Evolutionary conservation across 2,113 vertebrate genomes (phyloP), one percentile per base, ranked within the genome.

Genomic region (Ictidomys tridecemlineatus): DNA sequence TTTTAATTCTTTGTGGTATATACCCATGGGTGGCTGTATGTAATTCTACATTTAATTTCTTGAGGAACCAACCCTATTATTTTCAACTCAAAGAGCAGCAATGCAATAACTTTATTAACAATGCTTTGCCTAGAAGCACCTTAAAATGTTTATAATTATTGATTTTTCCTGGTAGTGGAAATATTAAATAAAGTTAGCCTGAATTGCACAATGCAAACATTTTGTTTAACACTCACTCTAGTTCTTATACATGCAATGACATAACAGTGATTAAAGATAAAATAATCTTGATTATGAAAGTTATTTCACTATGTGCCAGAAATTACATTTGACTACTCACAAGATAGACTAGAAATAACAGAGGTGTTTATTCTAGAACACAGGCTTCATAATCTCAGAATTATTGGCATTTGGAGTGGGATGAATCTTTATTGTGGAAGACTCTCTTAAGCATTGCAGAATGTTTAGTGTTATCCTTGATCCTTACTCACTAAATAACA

Each of bases 111-210:
- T 61, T 93, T 92, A 22, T 67, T 94, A 96, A 93, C 51, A 83
- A 88, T 90, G 51, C 22, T 51, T 94, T 93, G n/a, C 53, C 32
- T 85, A 28, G 45, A 1, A 87, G 17, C 12, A 76, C 70, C 42
- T 82, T 92, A 79, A 84, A 92, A 18, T 92, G 51, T 95, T 96
- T 61, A 61, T 84, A 96, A 92, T 96, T 95, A 89, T 78, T 93
- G 37, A 94, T 92, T 30, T 76, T 69, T 74, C 17, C 48, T 97
- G 42, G 17, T 65, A 74, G 37, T 78, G 26, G 51, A 87, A 95
- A 90, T 86, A 53, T 34, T 87, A 92, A 91, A 72, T 65, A 67
- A 91, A 77, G 58, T 63, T 76, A 91, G 24, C 76, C 39, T 56
- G 37, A 86, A 67, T 77, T 78, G 61, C 5, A 63, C 12, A 92